Conservation (phyloP, 2,888 invertebrate species). For the Disparrhopalites patrizii region DNA sequence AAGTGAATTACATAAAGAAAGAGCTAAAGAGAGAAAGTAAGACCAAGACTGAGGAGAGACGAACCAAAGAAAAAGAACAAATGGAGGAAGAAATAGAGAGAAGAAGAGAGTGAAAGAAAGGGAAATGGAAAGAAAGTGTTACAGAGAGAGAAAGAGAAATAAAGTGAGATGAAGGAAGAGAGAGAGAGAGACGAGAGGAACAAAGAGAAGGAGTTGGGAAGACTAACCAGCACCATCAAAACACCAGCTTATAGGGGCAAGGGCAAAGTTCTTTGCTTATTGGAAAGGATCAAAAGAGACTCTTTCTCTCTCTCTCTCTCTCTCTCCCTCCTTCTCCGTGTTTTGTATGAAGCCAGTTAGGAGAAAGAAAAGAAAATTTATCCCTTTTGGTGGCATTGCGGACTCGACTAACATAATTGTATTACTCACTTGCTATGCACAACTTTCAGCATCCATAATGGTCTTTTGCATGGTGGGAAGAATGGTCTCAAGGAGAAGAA, state of each 20-base stretch:
- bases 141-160: no score
- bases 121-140: no score
- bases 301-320: slow-evolving; percentile 28
- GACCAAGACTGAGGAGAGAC: no score
- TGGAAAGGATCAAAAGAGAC: slow-evolving; percentile 46
- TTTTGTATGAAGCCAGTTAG: slow-evolving; percentile 43
- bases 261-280: slow-evolving; percentile 45
- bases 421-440: slow-evolving; percentile 38
- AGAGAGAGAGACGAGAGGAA: neutral
- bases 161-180: slow-evolving; percentile 4
- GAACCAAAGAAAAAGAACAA: no score
- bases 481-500: slow-evolving; percentile 21
- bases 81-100: no score
- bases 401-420: slow-evolving; percentile 46
- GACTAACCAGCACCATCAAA: no score
- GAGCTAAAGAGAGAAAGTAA: no score
- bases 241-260: slow-evolving; percentile 18
- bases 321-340: no score
- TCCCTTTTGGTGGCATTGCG: slow-evolving; percentile 42
- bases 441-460: slow-evolving; percentile 33
- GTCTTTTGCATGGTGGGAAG: slow-evolving; percentile 27
- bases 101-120: no score
- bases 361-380: slow-evolving; percentile 41
- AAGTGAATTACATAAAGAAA: no score
- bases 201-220: neutral